Percentiles rank a stretch among this genome's conserved stretches.
Conservation (phyloP, 2,113 vertebrate species). For the Trinectes maculatus region DNA sequence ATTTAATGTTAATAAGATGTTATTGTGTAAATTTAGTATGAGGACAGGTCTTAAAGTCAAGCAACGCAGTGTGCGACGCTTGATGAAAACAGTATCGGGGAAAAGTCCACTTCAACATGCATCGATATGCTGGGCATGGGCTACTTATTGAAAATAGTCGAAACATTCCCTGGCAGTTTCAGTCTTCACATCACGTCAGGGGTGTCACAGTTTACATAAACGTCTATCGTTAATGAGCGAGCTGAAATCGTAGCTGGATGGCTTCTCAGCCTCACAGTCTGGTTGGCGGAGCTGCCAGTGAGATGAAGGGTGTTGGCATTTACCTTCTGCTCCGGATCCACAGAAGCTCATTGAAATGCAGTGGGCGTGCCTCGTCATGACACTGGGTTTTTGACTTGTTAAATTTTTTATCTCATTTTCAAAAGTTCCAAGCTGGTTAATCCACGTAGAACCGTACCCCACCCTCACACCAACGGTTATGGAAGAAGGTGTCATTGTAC, state of each 20-base stretch:
- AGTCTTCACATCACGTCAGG: slow-evolving; percentile 42
- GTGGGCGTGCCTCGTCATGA: slow-evolving; percentile 67
- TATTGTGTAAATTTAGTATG: neutral
- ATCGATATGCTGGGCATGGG: slow-evolving; percentile 14
- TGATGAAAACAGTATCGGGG: too few species aligned
- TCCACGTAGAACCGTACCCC: slow-evolving; percentile 19
- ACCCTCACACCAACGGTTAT: slow-evolving; percentile 9
- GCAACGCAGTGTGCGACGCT: too few species aligned
- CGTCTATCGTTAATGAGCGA: slow-evolving; percentile 45
- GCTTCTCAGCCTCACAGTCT: slow-evolving; percentile 45
- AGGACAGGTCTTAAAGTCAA: neutral
- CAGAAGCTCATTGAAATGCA: slow-evolving; percentile 69
- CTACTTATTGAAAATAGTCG: slow-evolving; percentile 22
- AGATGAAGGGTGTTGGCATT: slow-evolving; percentile 71
- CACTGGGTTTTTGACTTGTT: slow-evolving; percentile 71
- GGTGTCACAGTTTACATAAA: slow-evolving; percentile 53
- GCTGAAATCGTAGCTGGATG: slow-evolving; percentile 38
- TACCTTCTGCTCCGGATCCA: slow-evolving; percentile 55
- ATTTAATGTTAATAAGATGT: neutral
- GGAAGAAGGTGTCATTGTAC: neutral
- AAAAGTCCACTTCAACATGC: slow-evolving; percentile 3
- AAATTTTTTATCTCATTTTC: slow-evolving; percentile 75
- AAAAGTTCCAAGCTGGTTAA: slow-evolving; percentile 60
- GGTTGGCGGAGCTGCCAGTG: slow-evolving; percentile 44
- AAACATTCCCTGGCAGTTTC: slow-evolving; percentile 19